Base-by-base conservation (phyloP, 2,797 vertebrate species). In the Prionace glauca region DNA sequence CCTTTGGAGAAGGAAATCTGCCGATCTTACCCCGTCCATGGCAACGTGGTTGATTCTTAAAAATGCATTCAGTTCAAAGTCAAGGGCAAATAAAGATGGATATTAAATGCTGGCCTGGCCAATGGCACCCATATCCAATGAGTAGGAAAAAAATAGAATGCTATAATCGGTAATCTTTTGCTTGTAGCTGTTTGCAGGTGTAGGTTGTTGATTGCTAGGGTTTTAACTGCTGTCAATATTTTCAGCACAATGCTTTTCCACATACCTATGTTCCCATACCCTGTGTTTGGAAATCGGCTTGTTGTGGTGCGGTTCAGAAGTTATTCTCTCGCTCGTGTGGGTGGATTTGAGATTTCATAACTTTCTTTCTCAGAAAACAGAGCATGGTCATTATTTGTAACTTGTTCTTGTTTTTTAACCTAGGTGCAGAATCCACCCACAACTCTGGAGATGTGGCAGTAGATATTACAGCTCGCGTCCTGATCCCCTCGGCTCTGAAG, bases 341-440 rank as follows among this genome's bases (percentile, higher is more conserved):
- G 60, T 67, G 62, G 32, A 92, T 93, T 93, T 69, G 65, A 93
- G 65, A 67, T 67, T 93, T 93, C 36, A 69, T 22, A 92, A n/a
- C 50, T 60, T 90, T 90, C 56, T 67, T 71, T 71, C 91, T 93
- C 91, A 93, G 65, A 93, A 90, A 62, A 62, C 50, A 32, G 87
- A 90, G 36, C 7, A 92, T 56, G 90, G 60, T 29, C 86, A 88
- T 56, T 67, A 18, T 71, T 93, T 93, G 36, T 45, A 69, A 90
- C 56, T 16, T 29, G 7, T 90, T 90, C 60, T 93, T 93, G 32
- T 69, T 93, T 93, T 93, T 93, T 93, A 69, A 93, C 65, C 91
- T 69, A 71, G 91, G 3, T 7, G 20, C 32, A 41, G 91, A 36
- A n/a, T 32, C 56, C 32, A 36, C 62, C 29, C 45, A 62, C 87